Conservation (phyloP, 2,888 invertebrate genomes). For the Caenorhabditis imperialis region DNA sequence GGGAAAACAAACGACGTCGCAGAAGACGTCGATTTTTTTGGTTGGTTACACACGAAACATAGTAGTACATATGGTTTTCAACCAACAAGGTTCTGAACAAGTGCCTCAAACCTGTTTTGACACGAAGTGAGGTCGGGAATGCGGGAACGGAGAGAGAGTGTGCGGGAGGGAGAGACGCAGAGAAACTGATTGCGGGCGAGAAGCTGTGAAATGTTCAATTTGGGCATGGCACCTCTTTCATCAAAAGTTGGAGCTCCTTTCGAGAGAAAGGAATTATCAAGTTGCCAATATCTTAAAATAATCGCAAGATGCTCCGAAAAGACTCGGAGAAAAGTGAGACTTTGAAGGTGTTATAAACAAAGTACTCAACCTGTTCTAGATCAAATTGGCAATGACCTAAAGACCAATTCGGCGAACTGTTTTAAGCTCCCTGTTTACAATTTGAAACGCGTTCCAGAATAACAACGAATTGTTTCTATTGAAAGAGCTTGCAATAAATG, state of each 20-base stretch:
- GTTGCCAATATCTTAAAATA: no score
- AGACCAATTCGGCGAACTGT: conserved; percentile 32
- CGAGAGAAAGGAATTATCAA: no score
- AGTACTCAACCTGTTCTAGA: conserved; percentile 29
- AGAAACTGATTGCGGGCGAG: conserved; percentile 4
- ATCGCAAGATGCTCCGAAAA: no score
- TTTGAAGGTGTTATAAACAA: no score
- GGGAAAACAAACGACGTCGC: conserved; percentile 2
- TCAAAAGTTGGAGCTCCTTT: no score
- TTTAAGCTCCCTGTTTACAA: conserved; percentile 29
- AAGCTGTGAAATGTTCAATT: conserved; percentile 1
- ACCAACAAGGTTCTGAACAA: conserved; percentile 29
- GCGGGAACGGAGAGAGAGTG: conserved; percentile 1
- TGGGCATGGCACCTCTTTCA: no score
- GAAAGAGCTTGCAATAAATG: neutral
- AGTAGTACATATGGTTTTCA: conserved; percentile 46
- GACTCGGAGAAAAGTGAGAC: no score
- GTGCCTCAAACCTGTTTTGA: conserved; percentile 21
- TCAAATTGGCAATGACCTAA: conserved; percentile 18
- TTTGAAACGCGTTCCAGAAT: conserved; percentile 24
- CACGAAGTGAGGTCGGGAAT: conserved; percentile 33
- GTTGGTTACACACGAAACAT: conserved; percentile 46
- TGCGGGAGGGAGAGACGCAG: conserved; percentile 2
- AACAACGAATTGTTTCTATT: neutral
- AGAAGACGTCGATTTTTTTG: conserved; percentile 31